Evolutionary conservation across 2,888 invertebrate genomes (phyloP), one percentile per base, ranked within the genome.

Genomic region (Hyposoter didymator): DNA sequence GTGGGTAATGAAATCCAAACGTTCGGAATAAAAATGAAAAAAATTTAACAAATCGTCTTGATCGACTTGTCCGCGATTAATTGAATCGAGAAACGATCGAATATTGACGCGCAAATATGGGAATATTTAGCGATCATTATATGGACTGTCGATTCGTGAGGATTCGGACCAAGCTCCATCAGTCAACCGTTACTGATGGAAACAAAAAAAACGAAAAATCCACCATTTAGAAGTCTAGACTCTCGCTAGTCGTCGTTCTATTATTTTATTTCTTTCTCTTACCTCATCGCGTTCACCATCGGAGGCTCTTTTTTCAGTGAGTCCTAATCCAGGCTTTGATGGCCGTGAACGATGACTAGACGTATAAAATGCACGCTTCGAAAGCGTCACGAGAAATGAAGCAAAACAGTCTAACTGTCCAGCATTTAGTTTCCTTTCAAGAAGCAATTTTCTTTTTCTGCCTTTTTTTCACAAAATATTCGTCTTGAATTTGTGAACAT

Each of bases 131-230:
- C 43, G 72, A 80, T 62, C 75, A 49, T 70, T 69, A 69, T 69
- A 69, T 45, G 10, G 66, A 72, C 74, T 87, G 88, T 79, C 87
- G 89, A 89, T 87, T 89, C 89, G 88, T 92, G 92, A 14, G 12
- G 28, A 55, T 55, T 28, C 12, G 10, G 55, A 55, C 22, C 22
- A 28, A 22, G 55, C 55, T 59, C 28, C 59, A 59, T 28, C 59
- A 14, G 28, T 14, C 59, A 59, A 59, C 28, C 92, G 92, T 92
- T 92, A 93, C 90, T 75, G 7, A 39, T 39, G 35, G 35, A n/a
- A 35, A 14, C 10, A 8, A 52, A 78, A 73, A 82, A 66, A 85
- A 62, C 52, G 67, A 47, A 49, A 35, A 72, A 35, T 66, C 22
- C 22, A 70, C 32, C 76, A 72, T 62, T 32, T 22, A 59, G 70